These are phyloP conservation scores for Threskiornis aethiopicus DNA, from an alignment of 2,797 vertebrate genomes.

Conservation along the genomic window DNA sequence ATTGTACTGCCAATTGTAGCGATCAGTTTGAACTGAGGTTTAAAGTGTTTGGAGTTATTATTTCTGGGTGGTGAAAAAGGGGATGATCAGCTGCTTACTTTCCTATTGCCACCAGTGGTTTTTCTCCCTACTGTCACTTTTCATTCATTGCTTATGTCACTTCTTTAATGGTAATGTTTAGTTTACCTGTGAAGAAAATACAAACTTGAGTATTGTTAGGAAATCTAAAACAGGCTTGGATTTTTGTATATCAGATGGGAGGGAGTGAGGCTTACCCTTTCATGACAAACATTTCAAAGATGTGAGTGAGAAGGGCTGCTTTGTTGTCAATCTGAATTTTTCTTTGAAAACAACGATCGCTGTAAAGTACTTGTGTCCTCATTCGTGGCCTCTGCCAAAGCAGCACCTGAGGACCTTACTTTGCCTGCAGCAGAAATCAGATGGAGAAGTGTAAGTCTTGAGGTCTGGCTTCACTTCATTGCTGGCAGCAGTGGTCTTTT, in stretches of 20 bases:
- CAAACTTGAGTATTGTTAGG: background rate
- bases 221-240: background rate
- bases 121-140: background rate
- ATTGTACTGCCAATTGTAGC: background rate
- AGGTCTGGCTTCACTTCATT: background rate
- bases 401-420: background rate
- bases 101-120: background rate
- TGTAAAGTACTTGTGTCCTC: background rate
- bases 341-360: background rate
- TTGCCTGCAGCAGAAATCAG: background rate
- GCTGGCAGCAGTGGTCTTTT: background rate
- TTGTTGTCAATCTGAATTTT: background rate
- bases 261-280: background rate
- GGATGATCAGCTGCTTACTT: background rate
- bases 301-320: background rate
- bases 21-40: background rate
- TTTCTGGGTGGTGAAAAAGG: background rate
- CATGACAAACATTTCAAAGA: background rate
- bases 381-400: background rate
- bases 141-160: background rate
- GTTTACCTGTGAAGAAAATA: background rate
- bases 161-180: background rate
- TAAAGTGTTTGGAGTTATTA: background rate
- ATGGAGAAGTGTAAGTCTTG: background rate
- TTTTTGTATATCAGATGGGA: background rate